These are phyloP conservation scores for Solea senegalensis DNA, from an alignment of 2,113 vertebrate species.

Conservation along the genomic window DNA sequence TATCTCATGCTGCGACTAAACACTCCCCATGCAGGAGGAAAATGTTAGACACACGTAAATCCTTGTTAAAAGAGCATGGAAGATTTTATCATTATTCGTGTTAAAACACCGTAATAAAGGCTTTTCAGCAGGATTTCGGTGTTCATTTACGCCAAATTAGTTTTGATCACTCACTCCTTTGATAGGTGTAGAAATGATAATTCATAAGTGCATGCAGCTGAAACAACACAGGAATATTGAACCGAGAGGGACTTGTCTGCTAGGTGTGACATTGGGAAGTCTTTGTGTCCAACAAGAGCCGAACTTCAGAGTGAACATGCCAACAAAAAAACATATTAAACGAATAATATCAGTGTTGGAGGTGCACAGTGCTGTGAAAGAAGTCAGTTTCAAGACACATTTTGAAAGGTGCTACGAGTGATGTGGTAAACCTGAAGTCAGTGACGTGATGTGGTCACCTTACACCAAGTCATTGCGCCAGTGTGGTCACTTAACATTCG, in stretches of 20 bases:
- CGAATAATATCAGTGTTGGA: slow-evolving; percentile 12
- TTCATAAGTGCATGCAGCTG: slow-evolving; percentile 61
- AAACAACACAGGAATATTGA: slow-evolving; percentile 44
- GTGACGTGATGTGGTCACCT: slow-evolving; percentile 16
- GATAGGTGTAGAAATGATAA: slow-evolving; percentile 39
- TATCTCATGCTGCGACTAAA: slow-evolving; percentile 26
- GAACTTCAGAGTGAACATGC: slow-evolving; percentile 66
- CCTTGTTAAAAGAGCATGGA: slow-evolving; percentile 20
- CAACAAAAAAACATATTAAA: not conserved
- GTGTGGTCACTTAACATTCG: not conserved
- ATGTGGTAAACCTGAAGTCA: slow-evolving; percentile 27
- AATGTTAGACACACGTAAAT: slow-evolving; percentile 12
- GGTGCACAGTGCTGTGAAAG: slow-evolving; percentile 16
- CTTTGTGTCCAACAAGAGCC: slow-evolving; percentile 33
- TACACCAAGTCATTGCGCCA: not conserved
- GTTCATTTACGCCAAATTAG: not conserved
- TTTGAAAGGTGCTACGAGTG: slow-evolving; percentile 70
- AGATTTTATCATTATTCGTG: not conserved
- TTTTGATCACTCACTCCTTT: slow-evolving; percentile 32
- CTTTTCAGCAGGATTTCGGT: slow-evolving; percentile 22
- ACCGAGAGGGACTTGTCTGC: slow-evolving; percentile 19
- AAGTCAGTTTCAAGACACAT: slow-evolving; percentile 47
- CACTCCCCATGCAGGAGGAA: slow-evolving; percentile 49
- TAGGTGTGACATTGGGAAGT: slow-evolving; percentile 27
- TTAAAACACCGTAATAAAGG: not conserved